Evolutionary conservation across 2,113 vertebrate genomes (phyloP), one percentile per base, ranked within the genome.

Genomic region (Channa maculata): DNA sequence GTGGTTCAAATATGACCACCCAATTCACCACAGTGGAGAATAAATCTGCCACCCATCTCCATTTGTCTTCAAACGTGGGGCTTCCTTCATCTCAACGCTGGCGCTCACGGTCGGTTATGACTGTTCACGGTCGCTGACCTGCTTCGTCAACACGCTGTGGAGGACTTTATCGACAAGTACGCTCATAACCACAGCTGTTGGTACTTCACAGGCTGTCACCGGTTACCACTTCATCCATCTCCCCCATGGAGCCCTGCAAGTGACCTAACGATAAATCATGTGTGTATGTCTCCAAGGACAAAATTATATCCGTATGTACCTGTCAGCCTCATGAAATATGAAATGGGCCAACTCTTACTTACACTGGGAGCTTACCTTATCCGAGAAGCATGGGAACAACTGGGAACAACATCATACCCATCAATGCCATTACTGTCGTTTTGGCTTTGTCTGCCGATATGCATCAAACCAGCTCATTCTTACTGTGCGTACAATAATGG

Each of bases 241-340:
- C 82, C 64, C 85, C 71, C 59, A 45, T 59, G 57, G 49, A 90
- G 84, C 72, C 82, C 82, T 6, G 71, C 58, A 33, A 79, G 77
- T 92, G 92, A 94, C 91, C 91, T 69, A 75, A 64, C 84, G 90
- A 93, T 91, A 90, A 91, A 92, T 92, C 37, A 66, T 39, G 4
- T 70, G 86, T 14, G 14, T 70, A 75, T 83, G 79, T 88, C 87
- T 88, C 88, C 90, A 92, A 92, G 91, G 93, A 89, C 90, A 89
- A 89, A 91, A 92, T 92, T 85, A 88, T 85, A 92, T 89, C 64
- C 63, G 84, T 91, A 76, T 82, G 85, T 90, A 92, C 91, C 85
- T 84, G 92, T 89, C 90, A 91, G 73, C 45, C 70, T 90, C 74
- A 85, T 89, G 83, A 93, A 89, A 91, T 88, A 92, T 92, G 86